Evolutionary conservation across 2,888 invertebrate genomes (phyloP).

Genomic region (Coelopa pilipes): DNA sequence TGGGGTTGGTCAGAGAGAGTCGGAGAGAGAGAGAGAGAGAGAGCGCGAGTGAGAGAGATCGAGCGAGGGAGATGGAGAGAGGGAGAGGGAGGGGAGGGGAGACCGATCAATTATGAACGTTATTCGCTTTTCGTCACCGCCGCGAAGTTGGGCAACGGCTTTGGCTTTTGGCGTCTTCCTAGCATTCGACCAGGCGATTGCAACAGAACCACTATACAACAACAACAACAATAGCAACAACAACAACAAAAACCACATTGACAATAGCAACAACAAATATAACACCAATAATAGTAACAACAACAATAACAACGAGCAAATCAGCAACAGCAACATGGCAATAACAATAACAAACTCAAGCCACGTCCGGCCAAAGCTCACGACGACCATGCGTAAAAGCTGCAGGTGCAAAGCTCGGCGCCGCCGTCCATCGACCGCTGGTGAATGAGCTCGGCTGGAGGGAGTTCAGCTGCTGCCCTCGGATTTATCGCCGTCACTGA

Average conservation of each 20-base stretch:
- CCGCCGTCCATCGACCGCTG: no score
- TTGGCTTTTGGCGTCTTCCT: neutral
- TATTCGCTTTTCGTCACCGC: conserved; percentile 15
- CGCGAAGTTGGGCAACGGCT: neutral
- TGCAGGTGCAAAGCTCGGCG: neutral
- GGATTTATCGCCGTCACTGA: no score
- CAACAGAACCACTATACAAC: neutral
- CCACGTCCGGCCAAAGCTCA: no score
- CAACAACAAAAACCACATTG: neutral
- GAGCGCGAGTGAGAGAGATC: neutral
- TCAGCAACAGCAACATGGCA: no score
- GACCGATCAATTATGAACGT: neutral
- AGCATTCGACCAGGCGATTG: neutral
- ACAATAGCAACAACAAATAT: no score
- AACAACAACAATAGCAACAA: neutral
- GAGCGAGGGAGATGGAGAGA: neutral
- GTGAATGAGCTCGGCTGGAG: no score
- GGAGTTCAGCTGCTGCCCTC: no score
- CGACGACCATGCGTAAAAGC: neutral
- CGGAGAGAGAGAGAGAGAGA: neutral
- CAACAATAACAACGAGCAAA: no score
- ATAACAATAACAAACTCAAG: no score
- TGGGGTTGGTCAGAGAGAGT: no score
- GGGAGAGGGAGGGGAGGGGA: neutral
- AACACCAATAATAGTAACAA: no score